Base-by-base conservation (phyloP, 1,140 invertebrate species). In the Drosophila repletoides region DNA sequence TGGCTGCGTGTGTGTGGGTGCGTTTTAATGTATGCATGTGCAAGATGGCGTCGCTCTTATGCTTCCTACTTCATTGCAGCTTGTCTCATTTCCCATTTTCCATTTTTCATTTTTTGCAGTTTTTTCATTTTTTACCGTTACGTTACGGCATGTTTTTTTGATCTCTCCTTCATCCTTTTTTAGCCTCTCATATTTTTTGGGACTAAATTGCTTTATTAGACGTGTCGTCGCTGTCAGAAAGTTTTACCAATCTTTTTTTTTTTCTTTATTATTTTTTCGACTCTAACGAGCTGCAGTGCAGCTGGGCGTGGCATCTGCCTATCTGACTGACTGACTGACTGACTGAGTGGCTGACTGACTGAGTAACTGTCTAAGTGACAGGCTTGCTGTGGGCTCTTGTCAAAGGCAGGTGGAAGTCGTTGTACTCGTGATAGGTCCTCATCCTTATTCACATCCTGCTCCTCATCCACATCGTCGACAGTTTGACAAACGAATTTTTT, bases 131-230 rank as follows among this genome's bases (percentile, higher is more conserved):
- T 56, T 55, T n/a, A 6, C 28, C 19, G 17, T n/a, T 41, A n/a
- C n/a, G n/a, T n/a, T n/a, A n/a, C n/a, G n/a, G n/a, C n/a, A n/a
- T n/a, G n/a, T n/a, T 34, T 34, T 34, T 14, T 15, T 15, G 21
- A 29, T 21, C 40, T 46, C 40, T 46, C 21, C 66, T 70, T 52
- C 36, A 12, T n/a, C 33, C 6, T 52, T 40, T 22, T 19, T 19
- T 7, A 53, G 28, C 40, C 28, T 26, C 14, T 31, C 19, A 46
- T 29, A 14, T 41, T 53, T 17, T 19, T 51, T 40, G 5, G 2
- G 48, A 15, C 28, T 72, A 76, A 84, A 81, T 81, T 81, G 79
- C 72, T 80, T 83, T 81, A 81, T 83, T 83, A 83, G 77, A 68
- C 52, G 48, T 40, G 43, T 22, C 15, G 26, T 15, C 6, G 22